phyloP scores from a whole-genome alignment of 2,113 vertebrate genomes.

The Pithys albifrons region DNA sequence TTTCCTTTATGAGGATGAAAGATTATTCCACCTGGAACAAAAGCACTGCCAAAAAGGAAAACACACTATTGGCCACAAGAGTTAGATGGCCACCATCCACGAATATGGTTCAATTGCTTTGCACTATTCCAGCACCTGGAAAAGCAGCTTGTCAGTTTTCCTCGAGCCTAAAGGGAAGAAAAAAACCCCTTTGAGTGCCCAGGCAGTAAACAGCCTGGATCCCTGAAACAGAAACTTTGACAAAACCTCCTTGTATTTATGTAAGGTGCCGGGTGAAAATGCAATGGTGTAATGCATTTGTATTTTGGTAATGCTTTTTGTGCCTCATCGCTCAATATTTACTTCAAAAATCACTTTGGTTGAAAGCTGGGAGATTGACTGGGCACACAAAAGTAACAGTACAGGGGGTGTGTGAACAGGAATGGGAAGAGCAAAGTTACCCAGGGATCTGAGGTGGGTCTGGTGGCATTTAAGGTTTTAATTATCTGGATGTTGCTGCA shows the following conservation, averaged over 20 bases:
- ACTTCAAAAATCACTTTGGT: not conserved
- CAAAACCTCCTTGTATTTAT: not conserved
- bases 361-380: not conserved
- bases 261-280: not conserved
- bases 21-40: constrained; percentile 59
- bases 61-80: not conserved
- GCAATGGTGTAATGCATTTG: not conserved
- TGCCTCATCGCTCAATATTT: not conserved
- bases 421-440: not conserved
- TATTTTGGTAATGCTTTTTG: not conserved
- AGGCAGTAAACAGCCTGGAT: not conserved
- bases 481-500: not conserved
- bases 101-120: constrained; percentile 30
- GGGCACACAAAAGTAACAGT: not conserved
- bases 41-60: constrained; percentile 52
- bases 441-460: not conserved
- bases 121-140: constrained; percentile 60
- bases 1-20: constrained; percentile 13
- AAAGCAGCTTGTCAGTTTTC: constrained; percentile 40
- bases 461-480: not conserved
- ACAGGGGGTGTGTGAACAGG: not conserved
- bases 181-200: not conserved
- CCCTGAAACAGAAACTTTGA: not conserved
- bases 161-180: not conserved
- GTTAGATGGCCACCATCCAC: constrained; percentile 42